Base-by-base conservation (phyloP, 1,140 invertebrate genomes). In the Drosophila pectinifera region DNA sequence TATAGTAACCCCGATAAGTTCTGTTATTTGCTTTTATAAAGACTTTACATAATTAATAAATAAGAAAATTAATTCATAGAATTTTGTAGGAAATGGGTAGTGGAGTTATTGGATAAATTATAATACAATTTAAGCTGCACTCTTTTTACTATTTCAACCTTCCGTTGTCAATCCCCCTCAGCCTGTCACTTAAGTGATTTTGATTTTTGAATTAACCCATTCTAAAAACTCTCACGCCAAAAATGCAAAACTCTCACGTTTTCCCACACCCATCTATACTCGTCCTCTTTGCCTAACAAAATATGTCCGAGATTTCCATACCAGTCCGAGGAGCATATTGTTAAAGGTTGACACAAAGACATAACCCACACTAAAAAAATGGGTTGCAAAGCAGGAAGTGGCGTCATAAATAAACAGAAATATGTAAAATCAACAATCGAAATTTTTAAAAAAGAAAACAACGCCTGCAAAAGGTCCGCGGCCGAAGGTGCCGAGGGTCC, bases 361-460 rank as follows among this genome's bases (percentile, higher is more conserved):
- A 22, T 55, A 49, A 43, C 69, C 56, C 69, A 41, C 16, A 42
- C 22, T 56, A 28, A 67, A 77, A 65, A 78, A 78, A 72, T 63
- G 59, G 64, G 36, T 28, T 2, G 20, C 18, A 42, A 45, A 64
- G 36, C 46, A 72, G 20, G 58, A 63, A 61, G 67, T 65, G 38
- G 61, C 55, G 34, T 59, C 58, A 58, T 78, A 82, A 80, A 74
- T 78, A 80, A 90, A 88, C 80, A 88, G 61, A 78, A 84, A 89
- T 82, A 88, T 86, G 86, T 76, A 88, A 86, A 88, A 86, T 83
- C 65, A 86, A 86, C 83, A 86, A 59, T 78, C 58, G 11, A 72
- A 70, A 84, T 67, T 73, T 82, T 88, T 89, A 65, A 80, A 88
- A 88, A 82, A 57, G 74, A 88, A 86, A 89, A 84, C 80, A 84